Evolutionary conservation across 2,888 invertebrate species (phyloP).

Genomic region (Polydesmus complanatus): DNA sequence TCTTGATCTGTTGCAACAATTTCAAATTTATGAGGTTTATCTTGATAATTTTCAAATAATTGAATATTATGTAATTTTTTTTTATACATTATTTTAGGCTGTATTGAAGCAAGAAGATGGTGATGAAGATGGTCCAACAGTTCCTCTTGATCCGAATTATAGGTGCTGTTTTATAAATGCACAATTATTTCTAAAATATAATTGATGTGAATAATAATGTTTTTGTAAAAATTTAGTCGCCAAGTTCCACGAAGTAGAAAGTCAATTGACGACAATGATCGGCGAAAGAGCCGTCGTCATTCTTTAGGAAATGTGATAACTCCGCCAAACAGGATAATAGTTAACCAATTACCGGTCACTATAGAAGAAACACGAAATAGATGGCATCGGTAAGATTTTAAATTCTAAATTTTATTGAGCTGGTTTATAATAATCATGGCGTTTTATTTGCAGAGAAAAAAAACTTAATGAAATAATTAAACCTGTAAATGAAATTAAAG

Average conservation of each 20-base stretch:
- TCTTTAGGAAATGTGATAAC: conserved; percentile 36
- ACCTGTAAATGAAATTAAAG: not conserved
- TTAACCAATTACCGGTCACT: conserved; percentile 30
- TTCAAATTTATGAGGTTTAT: conserved; percentile 71
- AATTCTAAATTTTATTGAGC: not conserved
- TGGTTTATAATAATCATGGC: not conserved
- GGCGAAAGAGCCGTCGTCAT: conserved; percentile 64
- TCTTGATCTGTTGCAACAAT: conserved; percentile 78
- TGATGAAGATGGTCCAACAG: conserved; percentile 50
- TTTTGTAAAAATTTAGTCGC: conserved; percentile 2
- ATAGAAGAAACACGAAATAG: conserved; percentile 12
- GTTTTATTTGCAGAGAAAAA: not conserved
- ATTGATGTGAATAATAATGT: not conserved
- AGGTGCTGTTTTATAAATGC: no score
- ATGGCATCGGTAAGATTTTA: conserved; percentile 12
- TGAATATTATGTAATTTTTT: no score
- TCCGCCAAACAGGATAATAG: conserved; percentile 32
- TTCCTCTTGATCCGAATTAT: conserved; percentile 41
- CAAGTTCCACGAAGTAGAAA: conserved; percentile 22
- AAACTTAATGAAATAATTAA: not conserved
- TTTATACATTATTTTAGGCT: conserved; percentile 35
- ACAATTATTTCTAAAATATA: not conserved
- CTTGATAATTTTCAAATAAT: no score
- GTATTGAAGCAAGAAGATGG: conserved; percentile 80
- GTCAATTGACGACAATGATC: conserved; percentile 40